Percentiles rank a stretch among this genome's conserved stretches.
Conservation (phyloP, 1,140 invertebrate genomes). For the Drosophila lacteicornis region DNA sequence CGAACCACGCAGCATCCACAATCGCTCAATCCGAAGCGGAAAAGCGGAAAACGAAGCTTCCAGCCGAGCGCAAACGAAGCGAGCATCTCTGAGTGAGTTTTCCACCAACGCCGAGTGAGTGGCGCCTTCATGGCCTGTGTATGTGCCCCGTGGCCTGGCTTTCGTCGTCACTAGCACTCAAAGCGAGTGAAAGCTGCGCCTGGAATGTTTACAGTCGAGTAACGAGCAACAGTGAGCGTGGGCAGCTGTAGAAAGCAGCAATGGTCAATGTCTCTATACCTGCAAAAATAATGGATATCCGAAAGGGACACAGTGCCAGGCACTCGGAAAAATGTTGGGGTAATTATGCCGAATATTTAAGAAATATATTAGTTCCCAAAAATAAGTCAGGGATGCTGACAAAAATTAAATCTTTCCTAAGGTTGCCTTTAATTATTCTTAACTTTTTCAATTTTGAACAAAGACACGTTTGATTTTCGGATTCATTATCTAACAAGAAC, state of each 20-base stretch:
- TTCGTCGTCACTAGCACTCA: conserved; percentile 16
- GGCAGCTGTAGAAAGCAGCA: conserved; percentile 44
- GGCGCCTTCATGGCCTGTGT: conserved; percentile 17
- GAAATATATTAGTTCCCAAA: not conserved
- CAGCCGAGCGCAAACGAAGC: conserved; percentile 28
- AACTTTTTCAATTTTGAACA: no score
- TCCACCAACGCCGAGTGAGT: not conserved
- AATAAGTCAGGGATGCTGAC: not conserved
- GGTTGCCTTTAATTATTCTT: no score
- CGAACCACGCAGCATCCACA: conserved; percentile 59
- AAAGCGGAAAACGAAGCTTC: conserved; percentile 40
- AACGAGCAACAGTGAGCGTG: conserved; percentile 57
- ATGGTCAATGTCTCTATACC: conserved; percentile 82
- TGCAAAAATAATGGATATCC: conserved; percentile 74
- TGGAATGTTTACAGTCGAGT: conserved; percentile 80
- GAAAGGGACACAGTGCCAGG: conserved; percentile 12
- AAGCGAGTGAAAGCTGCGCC: conserved; percentile 69
- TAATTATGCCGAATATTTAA: not conserved
- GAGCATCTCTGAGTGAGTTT: conserved; percentile 26
- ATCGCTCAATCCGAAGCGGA: conserved; percentile 34
- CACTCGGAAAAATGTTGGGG: conserved; percentile 21
- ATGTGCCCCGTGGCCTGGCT: conserved; percentile 21
- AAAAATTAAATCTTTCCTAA: no score
- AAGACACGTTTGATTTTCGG: no score
- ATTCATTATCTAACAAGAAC: no score